phyloP scores from a whole-genome alignment of 2,797 vertebrate genomes.

The Meda fulgida region DNA sequence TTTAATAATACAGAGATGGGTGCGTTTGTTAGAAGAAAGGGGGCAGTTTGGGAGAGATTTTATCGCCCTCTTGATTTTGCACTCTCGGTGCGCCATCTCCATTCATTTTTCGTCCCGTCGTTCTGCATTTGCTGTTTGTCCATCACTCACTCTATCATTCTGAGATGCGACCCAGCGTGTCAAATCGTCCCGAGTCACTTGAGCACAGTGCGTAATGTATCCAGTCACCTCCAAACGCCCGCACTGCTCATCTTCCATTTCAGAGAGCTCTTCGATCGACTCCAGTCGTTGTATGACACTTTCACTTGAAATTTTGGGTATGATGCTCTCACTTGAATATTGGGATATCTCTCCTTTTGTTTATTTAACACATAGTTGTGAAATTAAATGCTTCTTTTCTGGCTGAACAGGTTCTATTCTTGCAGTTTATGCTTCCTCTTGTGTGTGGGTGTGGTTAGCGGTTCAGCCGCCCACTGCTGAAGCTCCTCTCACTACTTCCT shows the following conservation, averaged over 20 bases:
- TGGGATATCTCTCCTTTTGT: slow-evolving; percentile 36
- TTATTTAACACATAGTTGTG: slow-evolving; percentile 50
- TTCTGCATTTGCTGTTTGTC: slow-evolving; percentile 51
- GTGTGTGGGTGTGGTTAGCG: slow-evolving; percentile 53
- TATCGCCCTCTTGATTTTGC: slow-evolving; percentile 60
- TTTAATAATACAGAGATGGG: slow-evolving; percentile 74
- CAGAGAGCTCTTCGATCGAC: slow-evolving; percentile 54
- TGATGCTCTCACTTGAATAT: slow-evolving; percentile 53
- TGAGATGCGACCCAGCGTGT: slow-evolving; percentile 79
- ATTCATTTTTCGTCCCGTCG: slow-evolving; percentile 52
- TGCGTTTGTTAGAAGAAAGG: slow-evolving; percentile 82
- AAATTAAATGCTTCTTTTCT: slow-evolving; percentile 62
- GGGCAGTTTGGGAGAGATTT: slow-evolving; percentile 75
- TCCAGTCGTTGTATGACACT: slow-evolving; percentile 49
- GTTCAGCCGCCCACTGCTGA: slow-evolving; percentile 51
- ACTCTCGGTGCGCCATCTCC: slow-evolving; percentile 39
- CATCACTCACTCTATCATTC: slow-evolving; percentile 56
- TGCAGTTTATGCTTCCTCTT: slow-evolving; percentile 57
- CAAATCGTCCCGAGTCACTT: slow-evolving; percentile 74
- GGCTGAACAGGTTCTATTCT: slow-evolving; percentile 56
- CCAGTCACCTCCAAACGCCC: slow-evolving; percentile 39
- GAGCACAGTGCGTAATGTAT: slow-evolving; percentile 39
- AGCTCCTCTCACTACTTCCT: slow-evolving; percentile 61
- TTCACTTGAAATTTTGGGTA: slow-evolving; percentile 48
- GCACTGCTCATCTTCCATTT: slow-evolving; percentile 58